phyloP scores from a whole-genome alignment of 2,888 invertebrate genomes.

The Caenorhabditis sulstoni region DNA sequence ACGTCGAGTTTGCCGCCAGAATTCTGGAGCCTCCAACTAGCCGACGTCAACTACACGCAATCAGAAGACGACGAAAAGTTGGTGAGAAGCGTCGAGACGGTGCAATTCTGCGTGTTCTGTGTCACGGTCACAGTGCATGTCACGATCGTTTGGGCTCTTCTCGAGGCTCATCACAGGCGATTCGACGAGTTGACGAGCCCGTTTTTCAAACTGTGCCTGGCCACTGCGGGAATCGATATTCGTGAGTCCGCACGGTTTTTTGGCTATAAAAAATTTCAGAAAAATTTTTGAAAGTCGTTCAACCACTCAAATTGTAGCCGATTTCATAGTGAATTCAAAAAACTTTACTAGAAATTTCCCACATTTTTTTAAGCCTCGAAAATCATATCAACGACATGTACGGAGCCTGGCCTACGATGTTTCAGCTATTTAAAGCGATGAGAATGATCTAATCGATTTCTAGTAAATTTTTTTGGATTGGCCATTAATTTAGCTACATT shows the following conservation, averaged over 20 bases:
- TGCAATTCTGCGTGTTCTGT: constrained; percentile 35
- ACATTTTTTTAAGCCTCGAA: too few relatives aligned
- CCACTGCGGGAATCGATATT: constrained; percentile 51
- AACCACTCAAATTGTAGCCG: too few relatives aligned
- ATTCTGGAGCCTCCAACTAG: constrained; percentile 37
- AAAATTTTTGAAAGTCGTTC: too few relatives aligned
- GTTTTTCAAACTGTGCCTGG: constrained; percentile 49
- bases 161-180: constrained; percentile 39
- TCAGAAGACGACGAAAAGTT: constrained; percentile 29
- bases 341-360: too few relatives aligned
- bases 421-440: too few relatives aligned
- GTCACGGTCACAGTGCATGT: constrained; percentile 41
- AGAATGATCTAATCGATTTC: too few relatives aligned
- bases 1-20: constrained; percentile 19
- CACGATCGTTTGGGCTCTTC: constrained; percentile 36
- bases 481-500: too few relatives aligned
- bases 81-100: constrained; percentile 28
- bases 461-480: too few relatives aligned
- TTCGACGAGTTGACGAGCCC: constrained; percentile 43
- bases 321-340: too few relatives aligned
- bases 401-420: too few relatives aligned
- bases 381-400: too few relatives aligned
- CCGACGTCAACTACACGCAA: constrained; percentile 37
- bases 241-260: constrained; percentile 17
- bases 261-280: too few relatives aligned